phyloP scores from a whole-genome alignment of 37 sponge, comb jelly and placozoan species.

The Ianthella basta region DNA sequence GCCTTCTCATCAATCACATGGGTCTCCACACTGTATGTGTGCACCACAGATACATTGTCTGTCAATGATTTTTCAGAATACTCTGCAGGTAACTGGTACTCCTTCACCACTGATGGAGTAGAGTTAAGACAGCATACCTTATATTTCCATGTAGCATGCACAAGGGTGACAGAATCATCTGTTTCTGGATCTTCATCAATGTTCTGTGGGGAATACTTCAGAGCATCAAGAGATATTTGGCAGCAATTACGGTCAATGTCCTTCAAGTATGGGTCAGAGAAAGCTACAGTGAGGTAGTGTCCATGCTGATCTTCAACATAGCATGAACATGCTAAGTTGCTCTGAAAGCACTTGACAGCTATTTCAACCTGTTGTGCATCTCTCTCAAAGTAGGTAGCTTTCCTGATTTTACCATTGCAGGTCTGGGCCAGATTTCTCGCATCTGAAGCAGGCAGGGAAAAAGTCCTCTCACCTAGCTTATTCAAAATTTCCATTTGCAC shows the following conservation, averaged over 20 bases:
- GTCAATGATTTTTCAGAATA: too few species aligned
- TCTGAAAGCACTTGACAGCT: conserved; percentile 22
- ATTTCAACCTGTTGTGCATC: conserved; percentile 8
- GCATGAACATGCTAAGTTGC: background rate
- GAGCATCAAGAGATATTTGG: background rate
- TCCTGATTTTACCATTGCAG: conserved; percentile 27
- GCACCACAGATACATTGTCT: too few species aligned
- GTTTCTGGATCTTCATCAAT: too few species aligned
- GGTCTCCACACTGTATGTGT: too few species aligned
- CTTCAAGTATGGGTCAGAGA: conserved; percentile 3
- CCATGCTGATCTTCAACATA: background rate
- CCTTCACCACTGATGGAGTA: too few species aligned
- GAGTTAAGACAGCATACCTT: conserved; percentile 12
- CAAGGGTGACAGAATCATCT: background rate
- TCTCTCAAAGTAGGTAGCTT: conserved; percentile 54
- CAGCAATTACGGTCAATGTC: background rate
- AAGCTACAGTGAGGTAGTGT: background rate
- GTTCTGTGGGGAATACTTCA: background rate
- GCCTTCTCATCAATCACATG: too few species aligned
- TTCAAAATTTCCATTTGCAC: conserved; percentile 46
- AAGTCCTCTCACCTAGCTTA: background rate
- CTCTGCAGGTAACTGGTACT: too few species aligned
- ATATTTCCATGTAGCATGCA: conserved; percentile 2
- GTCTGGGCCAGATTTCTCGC: background rate
- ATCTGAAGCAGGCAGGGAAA: too few species aligned